Conservation (phyloP, 2,888 invertebrate species). For the Cataglyphis altisquamis region DNA sequence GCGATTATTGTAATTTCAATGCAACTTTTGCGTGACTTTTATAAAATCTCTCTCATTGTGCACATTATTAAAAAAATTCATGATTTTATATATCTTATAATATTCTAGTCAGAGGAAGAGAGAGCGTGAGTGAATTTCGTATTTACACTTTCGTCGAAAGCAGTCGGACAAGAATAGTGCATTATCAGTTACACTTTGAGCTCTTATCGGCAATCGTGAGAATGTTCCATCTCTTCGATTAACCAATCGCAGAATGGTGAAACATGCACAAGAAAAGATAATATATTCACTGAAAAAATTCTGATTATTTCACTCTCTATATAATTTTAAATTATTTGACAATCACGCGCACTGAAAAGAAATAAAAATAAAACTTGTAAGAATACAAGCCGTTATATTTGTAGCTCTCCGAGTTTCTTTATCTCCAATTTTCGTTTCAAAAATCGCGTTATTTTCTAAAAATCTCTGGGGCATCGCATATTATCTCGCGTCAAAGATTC, state of each 20-base stretch:
- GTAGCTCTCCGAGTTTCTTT: neutral
- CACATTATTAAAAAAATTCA: neutral
- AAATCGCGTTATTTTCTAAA: neutral
- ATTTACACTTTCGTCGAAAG: neutral
- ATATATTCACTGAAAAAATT: conserved; percentile 10
- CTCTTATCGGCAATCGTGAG: conserved; percentile 40
- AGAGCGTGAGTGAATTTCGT: neutral
- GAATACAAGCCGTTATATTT: neutral
- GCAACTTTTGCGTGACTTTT: conserved; percentile 7
- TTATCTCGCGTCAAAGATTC: conserved; percentile 16
- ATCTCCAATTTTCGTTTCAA: neutral
- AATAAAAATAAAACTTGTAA: neutral
- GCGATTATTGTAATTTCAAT: conserved; percentile 11
- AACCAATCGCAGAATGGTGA: conserved; percentile 9
- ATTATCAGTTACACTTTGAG: conserved; percentile 28
- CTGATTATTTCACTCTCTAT: conserved; percentile 8
- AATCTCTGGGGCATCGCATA: neutral
- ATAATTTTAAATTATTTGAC: conserved; percentile 10
- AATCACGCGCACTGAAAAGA: neutral
- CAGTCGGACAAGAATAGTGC: conserved; percentile 32
- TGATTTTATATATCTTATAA: neutral
- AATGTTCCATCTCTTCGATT: conserved; percentile 27
- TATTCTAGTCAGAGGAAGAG: neutral
- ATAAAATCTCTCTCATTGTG: conserved; percentile 15
- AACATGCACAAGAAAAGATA: neutral